These are phyloP conservation scores for Schizaphis graminum DNA, from an alignment of 2,888 invertebrate species.

Conservation along the genomic window DNA sequence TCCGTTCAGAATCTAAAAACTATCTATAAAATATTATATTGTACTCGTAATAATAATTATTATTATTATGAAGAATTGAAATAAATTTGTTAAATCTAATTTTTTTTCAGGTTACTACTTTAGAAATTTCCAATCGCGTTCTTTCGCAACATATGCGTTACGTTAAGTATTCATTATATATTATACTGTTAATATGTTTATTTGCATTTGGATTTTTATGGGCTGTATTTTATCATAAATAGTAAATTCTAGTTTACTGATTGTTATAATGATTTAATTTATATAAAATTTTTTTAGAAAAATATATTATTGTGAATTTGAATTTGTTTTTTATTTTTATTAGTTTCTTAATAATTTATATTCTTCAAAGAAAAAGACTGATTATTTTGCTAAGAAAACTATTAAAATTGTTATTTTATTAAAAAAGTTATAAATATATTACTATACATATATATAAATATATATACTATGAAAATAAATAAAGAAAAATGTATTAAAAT, in stretches of 20 bases:
- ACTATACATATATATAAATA: neutral
- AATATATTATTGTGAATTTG: conserved; percentile 37
- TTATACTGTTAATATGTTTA: conserved; percentile 21
- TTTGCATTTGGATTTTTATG: conserved; percentile 54
- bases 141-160: conserved; percentile 41
- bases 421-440: conserved; percentile 10
- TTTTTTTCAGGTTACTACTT: conserved; percentile 47
- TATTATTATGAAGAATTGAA: neutral
- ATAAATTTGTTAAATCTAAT: neutral
- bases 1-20: too few species aligned
- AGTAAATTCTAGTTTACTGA: neutral
- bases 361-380: conserved; percentile 50
- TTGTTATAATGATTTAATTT: conserved; percentile 5
- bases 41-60: neutral
- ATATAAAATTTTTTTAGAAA: conserved; percentile 1
- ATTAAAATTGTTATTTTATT: conserved; percentile 27
- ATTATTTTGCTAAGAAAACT: conserved; percentile 27
- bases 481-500: neutral
- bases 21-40: neutral
- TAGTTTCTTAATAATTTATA: conserved; percentile 19
- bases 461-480: neutral
- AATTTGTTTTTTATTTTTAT: conserved; percentile 21
- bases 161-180: conserved; percentile 55
- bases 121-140: conserved; percentile 43
- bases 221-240: conserved; percentile 51